Base-by-base conservation (phyloP, 53 echinoderm and acorn worm species). In the Apostichopus leukothele region DNA sequence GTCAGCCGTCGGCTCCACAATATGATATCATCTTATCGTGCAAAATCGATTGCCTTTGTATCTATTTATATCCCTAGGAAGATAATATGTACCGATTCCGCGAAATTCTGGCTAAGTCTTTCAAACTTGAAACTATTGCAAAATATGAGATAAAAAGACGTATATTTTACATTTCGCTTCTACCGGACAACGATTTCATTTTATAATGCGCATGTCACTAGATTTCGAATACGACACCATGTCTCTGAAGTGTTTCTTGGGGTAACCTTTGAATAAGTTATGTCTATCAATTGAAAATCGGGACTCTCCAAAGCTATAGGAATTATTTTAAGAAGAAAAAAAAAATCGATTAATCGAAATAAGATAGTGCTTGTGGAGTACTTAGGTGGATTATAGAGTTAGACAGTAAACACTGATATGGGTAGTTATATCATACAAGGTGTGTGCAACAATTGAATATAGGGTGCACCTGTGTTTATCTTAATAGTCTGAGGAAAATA, bases 341-440 rank as follows among this genome's bases (percentile, higher is more conserved):
- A 51, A 39, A 39, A 53, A 79, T 79, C 79, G 53, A 79, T 79
- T 79, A 79, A 79, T 79, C 79, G 79, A 79, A 79, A 16, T 18
- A 14, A 9, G 10, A 79, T 50, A 79, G 51, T 79, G 79, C 79
- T 79, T 18, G 53, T 39, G 19, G 19, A 19, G 79, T 79, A 53
- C 51, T 51, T 79, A n/a, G 50, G 5, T 51, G 79, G 79, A 79
- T 79, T 79, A 79, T 13, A 79, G 53, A 11, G 1, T 52, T 1
- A 53, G 50, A 52, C 51, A 0, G 50, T 19, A 79, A 79, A 79
- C 20, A 79, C 51, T 11, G 79, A 79, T 79, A 79, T 79, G 14
- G 9, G 18, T 53, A 79, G 19, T 52, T 51, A 20, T 16, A 51
- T 79, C 51, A n/a, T 54, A 16, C 51, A 79, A 79, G 51, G 79